phyloP scores from a whole-genome alignment of 2,113 vertebrate genomes.

The human (Homo sapiens) region GRCh38 chr13:111914501-111915000 shows the following conservation, averaged over 20 bases:
- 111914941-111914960: rapidly evolving
- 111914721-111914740: too few species aligned
- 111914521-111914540: too few species aligned
- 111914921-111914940: too few species aligned
- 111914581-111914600: too few species aligned
- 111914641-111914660: neutral
- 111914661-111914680: neutral
- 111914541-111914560: too few species aligned
- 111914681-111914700: neutral
- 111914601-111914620: neutral
- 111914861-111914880: neutral
- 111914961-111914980: neutral
- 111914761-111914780: rapidly evolving
- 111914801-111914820: rapidly evolving
- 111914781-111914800: rapidly evolving
- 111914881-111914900: neutral
- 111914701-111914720: neutral
- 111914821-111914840: too few species aligned
- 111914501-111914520: too few species aligned
- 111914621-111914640: neutral
- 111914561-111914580: neutral
- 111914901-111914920: neutral
- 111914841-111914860: too few species aligned
- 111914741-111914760: too few species aligned
- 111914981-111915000: neutral